Percentiles rank a stretch among this genome's conserved stretches.
Conservation (phyloP, 2,113 vertebrate species). For the Vanacampus margaritifer region DNA sequence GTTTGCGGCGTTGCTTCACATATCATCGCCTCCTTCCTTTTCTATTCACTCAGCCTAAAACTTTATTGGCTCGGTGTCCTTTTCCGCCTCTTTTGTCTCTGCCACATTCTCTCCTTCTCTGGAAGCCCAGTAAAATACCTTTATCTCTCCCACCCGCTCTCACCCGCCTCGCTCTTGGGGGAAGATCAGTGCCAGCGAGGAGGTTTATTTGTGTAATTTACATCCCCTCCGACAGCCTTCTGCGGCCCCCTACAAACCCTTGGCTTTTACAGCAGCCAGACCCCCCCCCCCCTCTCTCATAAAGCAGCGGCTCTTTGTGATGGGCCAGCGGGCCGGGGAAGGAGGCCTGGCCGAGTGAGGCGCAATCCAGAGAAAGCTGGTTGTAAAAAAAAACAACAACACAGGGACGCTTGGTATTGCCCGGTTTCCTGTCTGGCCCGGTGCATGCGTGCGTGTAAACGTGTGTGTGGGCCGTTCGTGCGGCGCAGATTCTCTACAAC, state of each 20-base stretch:
- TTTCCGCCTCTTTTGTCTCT: conserved; percentile 8
- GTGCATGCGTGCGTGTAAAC: conserved; percentile 1
- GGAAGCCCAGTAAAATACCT: conserved; percentile 42
- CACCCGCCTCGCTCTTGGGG: conserved; percentile 32
- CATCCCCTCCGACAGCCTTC: conserved; percentile 64
- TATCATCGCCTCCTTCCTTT: neutral
- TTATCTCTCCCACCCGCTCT: conserved; percentile 7
- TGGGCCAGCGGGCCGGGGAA: conserved; percentile 29
- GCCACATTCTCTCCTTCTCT: conserved; percentile 6
- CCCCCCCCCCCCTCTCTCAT: too few relatives aligned
- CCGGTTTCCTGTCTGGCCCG: conserved; percentile 28
- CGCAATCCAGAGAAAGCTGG: conserved; percentile 50
- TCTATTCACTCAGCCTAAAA: neutral
- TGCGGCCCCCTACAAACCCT: conserved; percentile 54
- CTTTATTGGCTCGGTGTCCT: conserved; percentile 5
- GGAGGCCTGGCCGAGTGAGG: conserved; percentile 35
- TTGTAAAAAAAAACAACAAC: conserved; percentile 57
- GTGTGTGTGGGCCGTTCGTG: conserved; percentile 11
- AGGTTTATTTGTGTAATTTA: conserved; percentile 72
- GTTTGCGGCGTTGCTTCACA: conserved; percentile 12
- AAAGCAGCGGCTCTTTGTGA: conserved; percentile 66
- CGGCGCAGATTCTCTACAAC: neutral
- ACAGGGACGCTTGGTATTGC: conserved; percentile 36
- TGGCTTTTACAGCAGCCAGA: conserved; percentile 62
- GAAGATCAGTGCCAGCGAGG: conserved; percentile 51